Conservation (phyloP, 2,888 invertebrate genomes). For the Philaethria dido region DNA sequence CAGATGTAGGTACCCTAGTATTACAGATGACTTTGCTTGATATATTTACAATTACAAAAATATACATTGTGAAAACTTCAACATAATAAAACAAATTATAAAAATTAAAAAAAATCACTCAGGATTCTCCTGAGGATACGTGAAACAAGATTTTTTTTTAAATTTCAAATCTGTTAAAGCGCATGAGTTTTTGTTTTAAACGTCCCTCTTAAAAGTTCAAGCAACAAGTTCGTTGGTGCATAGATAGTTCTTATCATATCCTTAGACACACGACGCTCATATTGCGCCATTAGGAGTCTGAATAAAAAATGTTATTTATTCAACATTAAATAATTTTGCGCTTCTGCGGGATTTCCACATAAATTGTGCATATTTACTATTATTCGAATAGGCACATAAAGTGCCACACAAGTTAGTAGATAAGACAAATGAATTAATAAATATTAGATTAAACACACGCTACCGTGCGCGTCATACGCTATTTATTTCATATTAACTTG, state of each 20-base stretch:
- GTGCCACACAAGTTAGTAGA: neutral
- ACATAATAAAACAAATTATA: too few relatives aligned
- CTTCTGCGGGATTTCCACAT: conserved; percentile 3
- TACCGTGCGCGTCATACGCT: conserved; percentile 9
- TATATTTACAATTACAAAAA: too few relatives aligned
- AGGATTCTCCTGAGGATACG: too few relatives aligned
- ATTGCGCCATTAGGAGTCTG: neutral
- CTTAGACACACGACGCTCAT: neutral
- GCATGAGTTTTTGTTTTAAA: too few relatives aligned
- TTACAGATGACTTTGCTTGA: too few relatives aligned
- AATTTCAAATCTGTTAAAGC: too few relatives aligned
- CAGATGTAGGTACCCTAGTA: too few relatives aligned
- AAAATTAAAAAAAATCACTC: too few relatives aligned
- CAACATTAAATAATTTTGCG: neutral
- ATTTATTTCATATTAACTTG: conserved; percentile 10
- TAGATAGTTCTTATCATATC: neutral
- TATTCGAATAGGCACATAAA: neutral
- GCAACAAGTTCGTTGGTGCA: neutral
- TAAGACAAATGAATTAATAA: conserved; percentile 23
- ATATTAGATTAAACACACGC: conserved; percentile 17
- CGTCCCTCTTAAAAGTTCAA: too few relatives aligned
- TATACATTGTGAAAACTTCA: too few relatives aligned
- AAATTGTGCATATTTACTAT: neutral
- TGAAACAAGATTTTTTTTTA: too few relatives aligned
- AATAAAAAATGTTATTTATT: neutral